These are phyloP conservation scores for Micoletzkya japonica DNA, from an alignment of 2,888 invertebrate species.

Conservation along the genomic window DNA sequence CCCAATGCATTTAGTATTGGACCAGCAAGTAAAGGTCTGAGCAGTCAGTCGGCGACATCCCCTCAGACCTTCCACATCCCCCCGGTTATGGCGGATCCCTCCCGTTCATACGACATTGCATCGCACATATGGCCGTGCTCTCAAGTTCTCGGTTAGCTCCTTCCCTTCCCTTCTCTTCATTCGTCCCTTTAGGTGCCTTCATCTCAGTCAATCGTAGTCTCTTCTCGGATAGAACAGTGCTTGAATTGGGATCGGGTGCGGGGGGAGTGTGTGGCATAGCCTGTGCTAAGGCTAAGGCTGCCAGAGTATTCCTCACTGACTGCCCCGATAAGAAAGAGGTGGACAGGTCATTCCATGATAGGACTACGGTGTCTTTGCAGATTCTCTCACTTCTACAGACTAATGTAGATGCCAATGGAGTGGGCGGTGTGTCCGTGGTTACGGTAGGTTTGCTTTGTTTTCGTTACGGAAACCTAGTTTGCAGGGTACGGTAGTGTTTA, in stretches of 20 bases:
- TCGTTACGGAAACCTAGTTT: too few species aligned
- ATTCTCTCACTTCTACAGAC: neutral
- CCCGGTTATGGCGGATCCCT: too few species aligned
- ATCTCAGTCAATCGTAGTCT: constrained; percentile 18
- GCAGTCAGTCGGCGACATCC: too few species aligned
- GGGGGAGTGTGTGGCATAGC: constrained; percentile 48
- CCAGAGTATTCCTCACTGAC: constrained; percentile 48
- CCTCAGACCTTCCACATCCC: too few species aligned
- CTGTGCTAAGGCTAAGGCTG: constrained; percentile 47
- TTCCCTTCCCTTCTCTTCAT: neutral
- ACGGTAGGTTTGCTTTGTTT: neutral
- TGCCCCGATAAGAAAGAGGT: too few species aligned
- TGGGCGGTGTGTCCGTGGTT: neutral
- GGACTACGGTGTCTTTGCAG: neutral
- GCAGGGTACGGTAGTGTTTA: neutral
- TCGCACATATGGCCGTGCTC: constrained; percentile 52
- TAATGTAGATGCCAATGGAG: constrained; percentile 14
- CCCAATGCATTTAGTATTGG: too few species aligned
- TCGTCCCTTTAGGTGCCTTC: constrained; percentile 7
- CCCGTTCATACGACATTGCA: constrained; percentile 15
- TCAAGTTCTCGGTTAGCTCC: constrained; percentile 38
- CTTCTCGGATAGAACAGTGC: constrained; percentile 16
- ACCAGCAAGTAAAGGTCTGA: too few species aligned
- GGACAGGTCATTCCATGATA: neutral
- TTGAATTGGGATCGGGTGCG: constrained; percentile 29